Evolutionary conservation across 2,797 vertebrate species (phyloP), one percentile per base, ranked within the genome.

Genomic region (Agapornis canus): DNA sequence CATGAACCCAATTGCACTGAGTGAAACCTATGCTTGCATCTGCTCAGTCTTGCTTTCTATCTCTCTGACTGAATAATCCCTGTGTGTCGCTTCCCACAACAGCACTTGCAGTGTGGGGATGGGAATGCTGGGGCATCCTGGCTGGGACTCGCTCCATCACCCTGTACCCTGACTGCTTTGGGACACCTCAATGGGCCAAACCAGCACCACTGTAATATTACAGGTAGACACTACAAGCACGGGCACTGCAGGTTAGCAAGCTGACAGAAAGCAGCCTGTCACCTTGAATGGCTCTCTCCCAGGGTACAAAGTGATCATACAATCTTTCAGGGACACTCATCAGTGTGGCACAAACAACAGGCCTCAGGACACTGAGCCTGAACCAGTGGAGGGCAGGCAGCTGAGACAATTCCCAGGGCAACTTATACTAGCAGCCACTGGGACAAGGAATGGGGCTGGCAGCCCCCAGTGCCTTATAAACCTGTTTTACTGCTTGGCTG

Each of bases 61-160:
- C 17, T 7, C n/a, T 31, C 42, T 72, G 60, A 32, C 51, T 6
- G 2, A 14, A 3, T 2, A 43, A 56, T 8, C 21, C 20, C 63
- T 19, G 31, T 0, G 0, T 4, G 29, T 14, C 0, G 0, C 47
- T 17, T 29, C 60, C 42, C 35, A 3, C 1, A 0, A 2, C 0
- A 12, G 5, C 65, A 51, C 16, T 23, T 0, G 0, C 16, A 26
- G 26, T 2, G 4, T 6, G 11, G 21, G 40, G 47, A 25, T 16
- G 15, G 35, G 32, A 51, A 42, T 1, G 16, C n/a, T 26, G 25
- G 27, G 15, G 10, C 21, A 78, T n/a, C 57, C 29, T 17, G 25
- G 16, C 47, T 64, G 37, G 59, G 63, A 37, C 43, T 51, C 2
- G 1, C 25, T 13, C 27, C 72, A 31, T 35, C 64, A 64, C 6